A percentile compares a stretch with the other conserved stretches of the same genome.
These are phyloP conservation scores for Rotaria macrura DNA, from an alignment of 2,888 invertebrate species.

Conservation along the genomic window DNA sequence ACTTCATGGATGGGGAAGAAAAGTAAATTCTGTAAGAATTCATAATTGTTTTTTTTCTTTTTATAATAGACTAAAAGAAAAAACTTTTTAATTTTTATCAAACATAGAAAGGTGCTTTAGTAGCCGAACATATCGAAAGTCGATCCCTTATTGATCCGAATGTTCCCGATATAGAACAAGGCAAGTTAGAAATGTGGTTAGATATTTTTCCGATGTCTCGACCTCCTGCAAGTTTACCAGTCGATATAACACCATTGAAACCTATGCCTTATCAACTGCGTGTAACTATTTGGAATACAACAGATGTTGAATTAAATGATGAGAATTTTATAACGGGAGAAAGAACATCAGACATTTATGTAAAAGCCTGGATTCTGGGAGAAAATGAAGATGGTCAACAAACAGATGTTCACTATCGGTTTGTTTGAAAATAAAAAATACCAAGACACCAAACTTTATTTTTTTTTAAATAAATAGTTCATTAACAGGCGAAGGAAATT, in stretches of 20 bases:
- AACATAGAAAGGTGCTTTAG: slow-evolving; percentile 22
- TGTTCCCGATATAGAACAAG: slow-evolving; percentile 34
- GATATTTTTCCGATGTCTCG: slow-evolving; percentile 31
- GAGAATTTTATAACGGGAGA: slow-evolving; percentile 34
- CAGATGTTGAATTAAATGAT: slow-evolving; percentile 34
- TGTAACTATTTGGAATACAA: slow-evolving; percentile 33
- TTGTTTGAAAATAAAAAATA: neutral
- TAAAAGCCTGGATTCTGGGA: slow-evolving; percentile 33
- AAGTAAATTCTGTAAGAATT: neutral
- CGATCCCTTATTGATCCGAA: slow-evolving; percentile 34
- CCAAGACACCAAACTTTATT: too few relatives aligned
- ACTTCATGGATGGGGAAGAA: slow-evolving; percentile 57
- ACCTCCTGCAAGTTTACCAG: slow-evolving; percentile 8
- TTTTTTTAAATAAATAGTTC: neutral
- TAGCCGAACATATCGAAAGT: slow-evolving; percentile 35
- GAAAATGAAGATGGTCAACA: slow-evolving; percentile 26
- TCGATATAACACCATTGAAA: slow-evolving; percentile 34
- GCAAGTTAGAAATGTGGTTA: slow-evolving; percentile 35
- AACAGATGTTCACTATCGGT: slow-evolving; percentile 28
- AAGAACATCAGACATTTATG: slow-evolving; percentile 34
- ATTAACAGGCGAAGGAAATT: slow-evolving; percentile 49
- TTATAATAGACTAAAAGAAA: neutral
- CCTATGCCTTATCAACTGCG: slow-evolving; percentile 34
- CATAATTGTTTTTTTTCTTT: too few relatives aligned
- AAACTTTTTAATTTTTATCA: too few relatives aligned